These are phyloP conservation scores for Thalassarche chlororhynchos DNA, from an alignment of 2,113 vertebrate species.

Conservation along the genomic window DNA sequence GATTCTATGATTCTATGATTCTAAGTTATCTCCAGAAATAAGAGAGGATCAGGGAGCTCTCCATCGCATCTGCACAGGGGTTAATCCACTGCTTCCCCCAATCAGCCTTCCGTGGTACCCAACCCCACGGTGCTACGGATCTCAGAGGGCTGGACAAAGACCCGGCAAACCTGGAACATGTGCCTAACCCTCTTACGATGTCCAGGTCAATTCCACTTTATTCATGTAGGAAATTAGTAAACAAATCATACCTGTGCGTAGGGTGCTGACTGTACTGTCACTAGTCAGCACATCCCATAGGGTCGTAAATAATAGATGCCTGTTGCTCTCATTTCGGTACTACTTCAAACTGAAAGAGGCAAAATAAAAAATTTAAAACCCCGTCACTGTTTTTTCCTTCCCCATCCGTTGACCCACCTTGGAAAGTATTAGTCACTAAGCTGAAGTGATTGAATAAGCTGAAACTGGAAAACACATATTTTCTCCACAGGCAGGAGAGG, in stretches of 20 bases:
- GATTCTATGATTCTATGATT: too few species aligned
- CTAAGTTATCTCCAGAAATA: background rate
- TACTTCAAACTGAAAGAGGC: background rate
- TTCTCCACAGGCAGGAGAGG: background rate
- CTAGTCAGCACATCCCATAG: fast-evolving
- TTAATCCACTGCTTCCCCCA: background rate
- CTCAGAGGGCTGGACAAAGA: background rate
- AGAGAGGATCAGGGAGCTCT: background rate
- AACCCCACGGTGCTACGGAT: fast-evolving
- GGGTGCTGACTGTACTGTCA: background rate
- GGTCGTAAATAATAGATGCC: background rate
- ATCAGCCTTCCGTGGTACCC: fast-evolving
- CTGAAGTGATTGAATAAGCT: background rate
- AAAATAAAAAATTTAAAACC: background rate
- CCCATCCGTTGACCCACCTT: background rate
- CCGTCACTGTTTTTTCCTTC: background rate
- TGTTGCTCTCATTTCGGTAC: background rate
- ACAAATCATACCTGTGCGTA: fast-evolving
- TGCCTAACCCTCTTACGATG: too few species aligned
- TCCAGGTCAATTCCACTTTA: fast-evolving
- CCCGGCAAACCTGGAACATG: fast-evolving
- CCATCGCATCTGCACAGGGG: fast-evolving
- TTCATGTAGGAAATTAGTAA: fast-evolving
- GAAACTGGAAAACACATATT: fast-evolving
- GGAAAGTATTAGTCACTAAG: background rate